Evolutionary conservation across 2,888 invertebrate genomes (phyloP), one percentile per base, ranked within the genome.

Genomic region (Pyrrhia umbra): DNA sequence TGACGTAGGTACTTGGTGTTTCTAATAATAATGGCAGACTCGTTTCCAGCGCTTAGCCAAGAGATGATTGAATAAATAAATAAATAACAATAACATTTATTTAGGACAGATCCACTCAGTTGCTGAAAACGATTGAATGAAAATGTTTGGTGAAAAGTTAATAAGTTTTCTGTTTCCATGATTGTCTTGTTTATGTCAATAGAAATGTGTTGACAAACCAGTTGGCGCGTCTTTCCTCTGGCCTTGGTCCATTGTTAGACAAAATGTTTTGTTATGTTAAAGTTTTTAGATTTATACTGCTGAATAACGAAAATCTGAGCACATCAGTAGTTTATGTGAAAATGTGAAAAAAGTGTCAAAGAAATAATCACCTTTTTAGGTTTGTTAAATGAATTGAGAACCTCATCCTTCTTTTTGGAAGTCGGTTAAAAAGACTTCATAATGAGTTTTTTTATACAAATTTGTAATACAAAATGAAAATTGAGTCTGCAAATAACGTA

Each of bases 21-120:
- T 89, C 90, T 92, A 92, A 88, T 91, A 90, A 90, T 91, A 89
- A 89, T 88, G 85, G 77, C 80, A 68, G 86, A 85, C 85, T 85
- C 83, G 86, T 86, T 88, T 88, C 87, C 87, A 88, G 81, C 86
- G 85, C 82, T 80, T 82, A 85, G 64, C 75, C 59, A 84, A 83
- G 79, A 84, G 84, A 77, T 81, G 81, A 82, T 85, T 85, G 84
- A 82, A 85, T 81, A 81, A 85, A 85, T 84, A 86, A 86, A 88
- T 82, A 85, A 83, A 59, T 56, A 54, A 59, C 34, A 49, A 63
- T 59, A 62, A 63, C 50, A 52, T 75, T 55, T 40, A 63, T 64
- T 61, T 55, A 57, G 51, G 52, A 56, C 57, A 42, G 49, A 52
- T 57, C 47, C 51, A 34, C 54, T 43, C 37, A 20, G 25, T 25